These are phyloP conservation scores for Cynopterus sphinx DNA, from an alignment of 2,797 vertebrate species.

Conservation along the genomic window DNA sequence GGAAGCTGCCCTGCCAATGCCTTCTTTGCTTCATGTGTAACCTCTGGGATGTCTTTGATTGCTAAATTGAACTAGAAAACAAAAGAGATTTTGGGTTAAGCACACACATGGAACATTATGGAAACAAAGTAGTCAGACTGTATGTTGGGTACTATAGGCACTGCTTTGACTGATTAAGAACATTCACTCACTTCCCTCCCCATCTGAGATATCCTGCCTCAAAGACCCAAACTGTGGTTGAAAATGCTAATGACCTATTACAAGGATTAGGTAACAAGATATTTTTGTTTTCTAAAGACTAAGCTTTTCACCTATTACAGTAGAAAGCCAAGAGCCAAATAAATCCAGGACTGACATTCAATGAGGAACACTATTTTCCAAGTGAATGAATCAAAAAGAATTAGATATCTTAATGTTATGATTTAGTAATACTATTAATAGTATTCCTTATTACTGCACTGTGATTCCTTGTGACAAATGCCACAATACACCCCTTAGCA, in stretches of 20 bases:
- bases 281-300: constrained; percentile 4
- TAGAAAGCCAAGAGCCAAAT: constrained; percentile 39
- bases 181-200: background rate
- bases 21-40: constrained; percentile 99
- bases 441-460: background rate
- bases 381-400: constrained; percentile 3
- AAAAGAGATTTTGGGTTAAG: constrained; percentile 47
- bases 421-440: constrained; percentile 16
- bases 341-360: background rate
- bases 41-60: constrained; percentile 99
- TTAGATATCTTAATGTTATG: background rate
- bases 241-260: background rate
- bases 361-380: constrained; percentile 20
- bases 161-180: background rate
- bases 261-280: background rate
- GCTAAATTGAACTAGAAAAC: constrained; percentile 95
- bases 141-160: background rate
- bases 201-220: background rate
- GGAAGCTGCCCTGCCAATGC: constrained; percentile 97
- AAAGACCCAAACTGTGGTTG: background rate
- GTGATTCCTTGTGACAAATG: background rate
- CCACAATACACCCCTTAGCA: background rate
- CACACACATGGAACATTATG: background rate
- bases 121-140: background rate
- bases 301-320: constrained; percentile 31